Percentiles rank a stretch among this genome's conserved stretches.
Conservation (phyloP, 2,888 invertebrate species). For the Oithona nana region DNA sequence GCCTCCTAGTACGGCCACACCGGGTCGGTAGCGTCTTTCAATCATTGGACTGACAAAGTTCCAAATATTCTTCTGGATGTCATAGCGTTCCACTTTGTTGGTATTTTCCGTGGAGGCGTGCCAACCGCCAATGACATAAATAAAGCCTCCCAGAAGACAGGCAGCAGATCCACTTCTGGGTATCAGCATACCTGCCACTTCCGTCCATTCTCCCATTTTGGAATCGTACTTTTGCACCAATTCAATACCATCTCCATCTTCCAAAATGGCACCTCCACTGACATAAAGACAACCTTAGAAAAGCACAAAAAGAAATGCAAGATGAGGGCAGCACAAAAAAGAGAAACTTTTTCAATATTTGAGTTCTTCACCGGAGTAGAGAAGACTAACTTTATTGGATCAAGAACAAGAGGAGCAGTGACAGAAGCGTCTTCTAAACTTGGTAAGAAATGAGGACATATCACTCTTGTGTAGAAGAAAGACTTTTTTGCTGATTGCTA, state of each 20-base stretch:
- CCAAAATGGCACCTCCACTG: constrained; percentile 32
- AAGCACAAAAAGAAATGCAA: too few species aligned
- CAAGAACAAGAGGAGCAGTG: neutral
- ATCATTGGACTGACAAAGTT: constrained; percentile 29
- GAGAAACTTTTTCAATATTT: too few species aligned
- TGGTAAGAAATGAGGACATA: constrained; percentile 23
- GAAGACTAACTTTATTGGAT: neutral
- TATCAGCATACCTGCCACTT: constrained; percentile 31
- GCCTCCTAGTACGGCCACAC: constrained; percentile 26
- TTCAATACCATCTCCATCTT: constrained; percentile 34
- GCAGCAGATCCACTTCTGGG: constrained; percentile 33
- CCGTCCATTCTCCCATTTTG: constrained; percentile 30
- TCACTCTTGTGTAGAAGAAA: too few species aligned
- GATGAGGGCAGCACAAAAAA: too few species aligned
- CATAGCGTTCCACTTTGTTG: constrained; percentile 32
- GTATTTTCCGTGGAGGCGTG: constrained; percentile 34
- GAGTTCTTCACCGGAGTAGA: too few species aligned
- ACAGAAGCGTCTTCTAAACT: constrained; percentile 23
- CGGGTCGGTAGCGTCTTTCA: constrained; percentile 31
- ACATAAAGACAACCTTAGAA: neutral
- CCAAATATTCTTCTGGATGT: constrained; percentile 30
- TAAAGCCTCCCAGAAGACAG: constrained; percentile 30
- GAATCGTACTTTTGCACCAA: constrained; percentile 31
- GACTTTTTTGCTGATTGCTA: too few species aligned
- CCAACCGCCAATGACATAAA: constrained; percentile 35